phyloP scores from a whole-genome alignment of 2,888 invertebrate species.

The Trilocha varians region DNA sequence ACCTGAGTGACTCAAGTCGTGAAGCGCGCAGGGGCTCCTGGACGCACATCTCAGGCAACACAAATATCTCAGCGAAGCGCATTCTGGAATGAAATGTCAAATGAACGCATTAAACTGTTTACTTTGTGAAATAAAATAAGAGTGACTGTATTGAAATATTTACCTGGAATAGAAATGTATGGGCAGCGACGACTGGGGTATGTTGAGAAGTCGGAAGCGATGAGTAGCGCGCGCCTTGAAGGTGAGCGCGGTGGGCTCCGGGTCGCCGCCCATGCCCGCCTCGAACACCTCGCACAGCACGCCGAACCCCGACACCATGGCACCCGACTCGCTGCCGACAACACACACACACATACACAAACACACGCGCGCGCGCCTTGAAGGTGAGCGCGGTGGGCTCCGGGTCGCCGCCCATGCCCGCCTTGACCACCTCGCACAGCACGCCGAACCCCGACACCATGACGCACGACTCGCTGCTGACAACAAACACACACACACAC shows the following conservation, averaged over 20 bases:
- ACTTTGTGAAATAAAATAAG: too few species aligned
- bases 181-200: slow-evolving; percentile 23
- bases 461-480: slow-evolving; percentile 32
- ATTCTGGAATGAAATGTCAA: slow-evolving; percentile 29
- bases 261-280: slow-evolving; percentile 23
- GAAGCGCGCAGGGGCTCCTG: slow-evolving; percentile 38
- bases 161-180: slow-evolving; percentile 27
- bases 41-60: slow-evolving; percentile 43
- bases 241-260: slow-evolving; percentile 17
- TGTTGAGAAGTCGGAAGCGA: slow-evolving; percentile 37
- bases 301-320: slow-evolving; percentile 46
- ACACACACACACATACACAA: not conserved
- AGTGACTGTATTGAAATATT: slow-evolving; percentile 3
- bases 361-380: slow-evolving; percentile 18
- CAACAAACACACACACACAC: not conserved
- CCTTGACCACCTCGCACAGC: slow-evolving; percentile 61
- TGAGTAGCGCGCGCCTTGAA: slow-evolving; percentile 57
- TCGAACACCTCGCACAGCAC: slow-evolving; percentile 63
- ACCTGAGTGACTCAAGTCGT: too few species aligned
- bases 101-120: too few species aligned
- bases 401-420: slow-evolving; percentile 18
- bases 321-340: slow-evolving; percentile 32
- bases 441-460: slow-evolving; percentile 53
- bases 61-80: slow-evolving; percentile 33
- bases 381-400: slow-evolving; percentile 23